Conservation (phyloP, 1,140 invertebrate species). For the Diabrotica undecimpunctata region DNA sequence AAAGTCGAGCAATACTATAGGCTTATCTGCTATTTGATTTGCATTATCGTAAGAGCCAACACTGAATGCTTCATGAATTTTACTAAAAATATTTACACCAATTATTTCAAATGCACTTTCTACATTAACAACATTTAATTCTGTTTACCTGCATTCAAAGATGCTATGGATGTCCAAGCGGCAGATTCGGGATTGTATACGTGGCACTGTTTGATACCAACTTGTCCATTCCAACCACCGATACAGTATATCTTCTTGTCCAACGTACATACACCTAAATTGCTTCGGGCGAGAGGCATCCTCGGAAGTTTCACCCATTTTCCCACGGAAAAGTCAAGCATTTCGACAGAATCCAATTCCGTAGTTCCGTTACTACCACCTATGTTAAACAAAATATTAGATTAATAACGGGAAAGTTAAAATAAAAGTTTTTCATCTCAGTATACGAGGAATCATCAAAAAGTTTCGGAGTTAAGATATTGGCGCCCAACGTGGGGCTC, state of each 20-base stretch:
- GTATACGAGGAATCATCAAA: too few species aligned
- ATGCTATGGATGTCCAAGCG: slow-evolving; percentile 64
- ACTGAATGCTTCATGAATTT: too few species aligned
- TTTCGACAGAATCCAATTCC: slow-evolving; percentile 68
- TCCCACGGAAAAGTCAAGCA: slow-evolving; percentile 51
- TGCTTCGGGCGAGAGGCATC: slow-evolving; percentile 64
- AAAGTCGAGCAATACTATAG: too few species aligned
- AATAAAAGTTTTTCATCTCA: neutral
- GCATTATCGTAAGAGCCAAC: too few species aligned
- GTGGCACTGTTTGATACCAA: slow-evolving; percentile 71
- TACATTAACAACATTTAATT: neutral
- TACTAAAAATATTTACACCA: too few species aligned
- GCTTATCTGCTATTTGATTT: too few species aligned
- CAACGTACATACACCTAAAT: slow-evolving; percentile 69
- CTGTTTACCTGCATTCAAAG: slow-evolving; percentile 59
- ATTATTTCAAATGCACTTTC: too few species aligned
- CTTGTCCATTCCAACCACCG: slow-evolving; percentile 77
- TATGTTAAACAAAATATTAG: neutral
- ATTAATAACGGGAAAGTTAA: neutral
- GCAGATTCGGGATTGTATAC: slow-evolving; percentile 61
- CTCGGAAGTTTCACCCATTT: slow-evolving; percentile 64
- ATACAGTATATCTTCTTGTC: slow-evolving; percentile 71
- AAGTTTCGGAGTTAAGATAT: too few species aligned
- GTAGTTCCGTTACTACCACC: slow-evolving; percentile 75
- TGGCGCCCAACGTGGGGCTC: too few species aligned